These are phyloP conservation scores for Stenotaenia linearis DNA, from an alignment of 2,888 invertebrate species.

Conservation along the genomic window DNA sequence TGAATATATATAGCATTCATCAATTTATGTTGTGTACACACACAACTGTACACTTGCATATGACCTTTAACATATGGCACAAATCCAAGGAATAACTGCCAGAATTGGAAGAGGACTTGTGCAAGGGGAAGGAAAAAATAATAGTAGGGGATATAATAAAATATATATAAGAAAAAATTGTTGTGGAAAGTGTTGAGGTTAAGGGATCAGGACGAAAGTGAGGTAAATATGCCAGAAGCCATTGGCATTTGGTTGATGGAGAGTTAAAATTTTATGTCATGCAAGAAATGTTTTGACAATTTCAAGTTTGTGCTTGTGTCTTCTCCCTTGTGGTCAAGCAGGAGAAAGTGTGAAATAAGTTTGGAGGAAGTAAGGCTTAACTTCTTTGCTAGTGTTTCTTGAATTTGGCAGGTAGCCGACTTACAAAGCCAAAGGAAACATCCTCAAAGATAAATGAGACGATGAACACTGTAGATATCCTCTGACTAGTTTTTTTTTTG, in stretches of 20 bases:
- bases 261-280: background rate
- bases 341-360: too few species aligned
- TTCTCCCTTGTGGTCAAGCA: background rate
- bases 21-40: conserved; percentile 7
- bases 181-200: background rate
- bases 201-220: background rate
- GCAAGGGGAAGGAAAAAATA: background rate
- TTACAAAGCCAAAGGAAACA: background rate
- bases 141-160: background rate
- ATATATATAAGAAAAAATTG: background rate
- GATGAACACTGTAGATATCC: background rate
- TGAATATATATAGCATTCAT: background rate
- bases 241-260: background rate
- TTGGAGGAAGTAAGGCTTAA: background rate
- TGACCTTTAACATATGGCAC: conserved; percentile 5
- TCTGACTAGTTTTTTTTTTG: background rate
- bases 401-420: background rate
- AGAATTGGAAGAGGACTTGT: background rate
- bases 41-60: background rate
- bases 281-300: background rate
- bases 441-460: background rate
- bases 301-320: background rate
- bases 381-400: background rate
- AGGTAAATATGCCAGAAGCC: background rate
- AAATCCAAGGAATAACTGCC: background rate